Evolutionary conservation across 1,140 invertebrate genomes (phyloP).

Genomic region (Drosophila saltans): DNA sequence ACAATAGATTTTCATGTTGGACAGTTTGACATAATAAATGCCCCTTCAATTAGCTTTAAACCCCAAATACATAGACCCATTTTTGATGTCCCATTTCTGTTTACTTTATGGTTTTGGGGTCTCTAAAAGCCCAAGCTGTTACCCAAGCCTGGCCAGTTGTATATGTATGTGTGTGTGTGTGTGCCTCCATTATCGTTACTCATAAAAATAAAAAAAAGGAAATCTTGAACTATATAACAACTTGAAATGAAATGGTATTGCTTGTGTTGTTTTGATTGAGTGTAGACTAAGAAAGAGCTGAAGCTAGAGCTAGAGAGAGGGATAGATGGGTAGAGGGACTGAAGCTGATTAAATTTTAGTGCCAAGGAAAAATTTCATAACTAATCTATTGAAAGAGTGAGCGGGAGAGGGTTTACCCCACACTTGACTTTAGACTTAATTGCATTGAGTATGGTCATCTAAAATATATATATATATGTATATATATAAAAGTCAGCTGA

Average conservation of each 20-base stretch:
- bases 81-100: conserved; percentile 48
- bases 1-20: neutral
- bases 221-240: conserved; percentile 38
- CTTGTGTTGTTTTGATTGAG: conserved; percentile 44
- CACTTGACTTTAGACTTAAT: neutral
- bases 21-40: conserved; percentile 24
- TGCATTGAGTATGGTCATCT: conserved; percentile 5
- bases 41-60: conserved; percentile 49
- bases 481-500: conserved; percentile 1
- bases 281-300: neutral
- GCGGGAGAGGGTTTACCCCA: neutral
- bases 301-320: neutral
- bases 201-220: conserved; percentile 21
- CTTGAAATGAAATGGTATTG: conserved; percentile 3
- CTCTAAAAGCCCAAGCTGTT: conserved; percentile 33
- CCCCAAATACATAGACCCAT: conserved; percentile 13
- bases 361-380: conserved; percentile 46
- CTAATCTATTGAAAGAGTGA: conserved; percentile 8
- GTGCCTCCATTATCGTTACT: conserved; percentile 5
- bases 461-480: neutral
- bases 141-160: neutral
- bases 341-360: conserved; percentile 54
- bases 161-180: too few relatives aligned
- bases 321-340: too few relatives aligned
- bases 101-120: conserved; percentile 41